Evolutionary conservation across 2,888 invertebrate genomes (phyloP), one percentile per base, ranked within the genome.

Genomic region (Yponomeuta cagnagella): DNA sequence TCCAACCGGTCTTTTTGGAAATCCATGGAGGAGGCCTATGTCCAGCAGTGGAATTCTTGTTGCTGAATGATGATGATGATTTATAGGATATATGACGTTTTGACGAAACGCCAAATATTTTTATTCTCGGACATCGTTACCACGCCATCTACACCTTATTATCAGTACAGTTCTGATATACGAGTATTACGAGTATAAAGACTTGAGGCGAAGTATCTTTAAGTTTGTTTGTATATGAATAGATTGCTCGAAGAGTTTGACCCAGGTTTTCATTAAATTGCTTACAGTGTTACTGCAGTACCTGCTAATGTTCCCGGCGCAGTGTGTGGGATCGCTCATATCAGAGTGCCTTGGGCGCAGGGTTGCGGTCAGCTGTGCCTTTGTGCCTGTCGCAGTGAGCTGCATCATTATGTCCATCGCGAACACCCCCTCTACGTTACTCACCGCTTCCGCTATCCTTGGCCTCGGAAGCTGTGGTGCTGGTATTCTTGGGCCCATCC

Each of bases 371-470:
- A 15, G 8, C 1, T 12, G 31, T 15, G 52, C 69, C 30, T 30
- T 69, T 8, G 10, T 69, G 15, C 69, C 69, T 33, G 12, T 2
- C 10, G 10, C 58, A 10, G 9, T 69, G 10, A 15, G 58, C 52
- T 31, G 6, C 58, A 10, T 69, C 52, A 69, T 58, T 10, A 58
- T 69, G 48, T 69, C 2, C 58, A 15, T 69, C n/a, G 52, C 69
- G 10, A 58, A 12, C 5, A 37, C 30, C 31, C 12, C n/a, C 33
- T 58, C 10, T 4, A 15, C 52, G 6, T 33, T 63, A 12, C 15
- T 69, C 12, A 15, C 12, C 9, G 58, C 63, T 2, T 58, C n/a
- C 10, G 10, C 30, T 4, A 58, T 58, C 15, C 10, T 15, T 31
- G 69, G 69, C 30, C 6, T 58, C 0, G 33, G 23, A 5, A 15